Evolutionary conservation across 2,113 vertebrate species (phyloP).

Genomic region (Taxidea taxus): DNA sequence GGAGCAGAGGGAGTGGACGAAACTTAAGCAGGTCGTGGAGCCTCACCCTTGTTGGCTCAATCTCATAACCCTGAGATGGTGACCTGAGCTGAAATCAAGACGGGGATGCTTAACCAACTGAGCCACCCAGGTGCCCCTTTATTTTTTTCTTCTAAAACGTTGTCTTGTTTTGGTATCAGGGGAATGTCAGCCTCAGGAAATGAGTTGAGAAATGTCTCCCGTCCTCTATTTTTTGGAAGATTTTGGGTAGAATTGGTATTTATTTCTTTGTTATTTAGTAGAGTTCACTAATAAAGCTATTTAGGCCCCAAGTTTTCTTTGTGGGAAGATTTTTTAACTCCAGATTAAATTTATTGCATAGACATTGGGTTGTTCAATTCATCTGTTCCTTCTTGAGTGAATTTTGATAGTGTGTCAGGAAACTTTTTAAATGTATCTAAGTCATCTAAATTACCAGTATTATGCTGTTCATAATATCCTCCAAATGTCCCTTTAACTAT

Average conservation of each 20-base stretch:
- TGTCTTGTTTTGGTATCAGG: background rate
- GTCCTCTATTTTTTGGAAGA: background rate
- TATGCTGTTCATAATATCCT: background rate
- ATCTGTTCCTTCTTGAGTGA: background rate
- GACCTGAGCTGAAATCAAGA: background rate
- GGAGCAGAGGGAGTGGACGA: background rate
- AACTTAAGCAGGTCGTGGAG: background rate
- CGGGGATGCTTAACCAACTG: background rate
- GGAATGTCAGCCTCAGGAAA: background rate
- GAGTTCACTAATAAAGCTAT: background rate
- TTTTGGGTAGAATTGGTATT: background rate
- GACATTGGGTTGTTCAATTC: background rate
- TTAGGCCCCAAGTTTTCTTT: background rate
- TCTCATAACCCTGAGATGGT: background rate
- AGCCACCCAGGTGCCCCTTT: background rate
- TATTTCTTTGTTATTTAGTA: background rate
- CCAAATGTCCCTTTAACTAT: background rate
- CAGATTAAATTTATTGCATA: background rate
- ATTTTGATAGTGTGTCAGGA: background rate
- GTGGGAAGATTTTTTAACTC: background rate
- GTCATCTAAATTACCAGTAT: background rate
- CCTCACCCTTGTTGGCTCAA: background rate
- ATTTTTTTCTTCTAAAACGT: background rate
- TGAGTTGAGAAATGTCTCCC: background rate
- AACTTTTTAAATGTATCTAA: background rate